Conservation (phyloP, 2,797 vertebrate genomes). For the Potorous gilbertii region DNA sequence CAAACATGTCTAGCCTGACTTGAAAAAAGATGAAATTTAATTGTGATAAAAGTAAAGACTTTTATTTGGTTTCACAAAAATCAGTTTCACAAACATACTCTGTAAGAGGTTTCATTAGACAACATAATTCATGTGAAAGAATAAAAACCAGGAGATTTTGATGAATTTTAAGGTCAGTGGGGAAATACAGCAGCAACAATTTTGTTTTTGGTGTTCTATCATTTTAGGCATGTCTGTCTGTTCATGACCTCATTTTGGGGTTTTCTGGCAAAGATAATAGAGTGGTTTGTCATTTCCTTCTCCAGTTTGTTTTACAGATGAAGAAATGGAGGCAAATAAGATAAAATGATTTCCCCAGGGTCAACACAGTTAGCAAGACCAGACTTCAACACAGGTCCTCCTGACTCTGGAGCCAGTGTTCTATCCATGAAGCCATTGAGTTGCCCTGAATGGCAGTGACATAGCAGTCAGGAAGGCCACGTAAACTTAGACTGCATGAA, state of each 20-base stretch:
- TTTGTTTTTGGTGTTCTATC: background rate
- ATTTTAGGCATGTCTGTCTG: background rate
- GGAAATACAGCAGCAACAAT: background rate
- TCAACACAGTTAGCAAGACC: background rate
- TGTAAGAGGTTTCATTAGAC: background rate
- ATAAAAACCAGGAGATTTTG: background rate
- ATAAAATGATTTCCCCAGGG: background rate
- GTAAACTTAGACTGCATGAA: background rate
- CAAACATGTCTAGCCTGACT: background rate
- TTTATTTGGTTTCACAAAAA: background rate
- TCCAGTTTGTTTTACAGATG: background rate
- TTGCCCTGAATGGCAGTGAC: background rate
- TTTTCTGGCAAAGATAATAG: background rate
- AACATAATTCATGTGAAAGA: background rate
- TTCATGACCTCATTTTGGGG: background rate
- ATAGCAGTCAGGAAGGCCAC: background rate
- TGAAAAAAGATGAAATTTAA: background rate
- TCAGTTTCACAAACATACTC: background rate
- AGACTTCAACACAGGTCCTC: too few species aligned
- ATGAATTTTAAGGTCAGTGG: background rate
- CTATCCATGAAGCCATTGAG: background rate
- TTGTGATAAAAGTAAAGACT: background rate
- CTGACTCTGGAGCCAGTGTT: background rate
- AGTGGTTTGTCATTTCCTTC: background rate
- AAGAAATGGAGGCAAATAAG: background rate